Evolutionary conservation across 2,888 invertebrate genomes (phyloP).

Genomic region (Hemistola chrysoprasaria): DNA sequence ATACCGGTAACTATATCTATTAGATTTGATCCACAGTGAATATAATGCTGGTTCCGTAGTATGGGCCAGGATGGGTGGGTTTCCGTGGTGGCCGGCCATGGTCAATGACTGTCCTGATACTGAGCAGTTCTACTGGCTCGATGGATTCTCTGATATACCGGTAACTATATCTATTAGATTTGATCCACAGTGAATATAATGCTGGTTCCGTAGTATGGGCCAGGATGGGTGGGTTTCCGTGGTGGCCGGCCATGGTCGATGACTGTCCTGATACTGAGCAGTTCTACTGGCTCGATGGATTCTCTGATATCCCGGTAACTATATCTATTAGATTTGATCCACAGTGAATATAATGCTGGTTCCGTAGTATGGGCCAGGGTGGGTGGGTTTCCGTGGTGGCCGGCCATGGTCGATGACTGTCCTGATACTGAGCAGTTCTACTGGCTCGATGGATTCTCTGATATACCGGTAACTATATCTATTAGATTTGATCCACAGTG

Average conservation of each 20-base stretch:
- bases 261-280: constrained; percentile 84
- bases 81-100: constrained; percentile 89
- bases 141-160: constrained; percentile 77
- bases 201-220: too few species aligned
- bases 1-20: too few species aligned
- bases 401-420: constrained; percentile 86
- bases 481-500: too few species aligned
- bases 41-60: constrained; percentile 86
- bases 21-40: constrained; percentile 79
- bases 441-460: constrained; percentile 80
- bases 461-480: constrained; percentile 67
- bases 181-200: too few species aligned
- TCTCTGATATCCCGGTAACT: constrained; percentile 77
- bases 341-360: too few species aligned
- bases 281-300: constrained; percentile 82
- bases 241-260: constrained; percentile 89
- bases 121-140: constrained; percentile 82
- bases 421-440: constrained; percentile 83
- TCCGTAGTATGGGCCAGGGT: too few species aligned
- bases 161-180: too few species aligned
- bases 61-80: constrained; percentile 83
- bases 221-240: constrained; percentile 82
- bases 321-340: too few species aligned
- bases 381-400: constrained; percentile 86
- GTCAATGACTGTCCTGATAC: constrained; percentile 85